Conservation (phyloP, 1,140 invertebrate species). For the Trichonephila clavata region DNA sequence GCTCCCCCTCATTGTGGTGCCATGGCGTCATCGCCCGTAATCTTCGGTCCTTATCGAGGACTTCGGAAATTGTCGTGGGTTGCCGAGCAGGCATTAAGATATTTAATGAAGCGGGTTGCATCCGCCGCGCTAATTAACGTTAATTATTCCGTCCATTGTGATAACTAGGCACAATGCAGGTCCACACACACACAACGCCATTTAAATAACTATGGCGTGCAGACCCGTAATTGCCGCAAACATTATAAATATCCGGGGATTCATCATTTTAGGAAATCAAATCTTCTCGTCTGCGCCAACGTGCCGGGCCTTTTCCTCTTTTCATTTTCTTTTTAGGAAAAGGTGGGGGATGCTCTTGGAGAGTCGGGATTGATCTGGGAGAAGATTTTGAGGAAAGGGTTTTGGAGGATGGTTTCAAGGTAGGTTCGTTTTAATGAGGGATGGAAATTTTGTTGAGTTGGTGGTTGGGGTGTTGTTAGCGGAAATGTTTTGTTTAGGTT, state of each 20-base stretch:
- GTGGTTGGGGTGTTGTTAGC: not conserved
- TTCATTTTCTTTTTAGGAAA: not conserved
- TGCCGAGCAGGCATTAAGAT: conserved; percentile 69
- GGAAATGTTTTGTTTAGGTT: not conserved
- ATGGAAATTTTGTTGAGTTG: not conserved
- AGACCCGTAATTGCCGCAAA: conserved; percentile 71
- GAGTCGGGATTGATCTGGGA: conserved; percentile 33
- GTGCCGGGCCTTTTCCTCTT: not conserved
- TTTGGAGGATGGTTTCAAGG: not conserved
- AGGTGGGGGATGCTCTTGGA: not conserved
- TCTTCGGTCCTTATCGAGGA: conserved; percentile 71
- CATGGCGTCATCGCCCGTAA: conserved; percentile 56
- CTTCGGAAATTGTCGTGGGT: conserved; percentile 70
- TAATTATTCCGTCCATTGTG: conserved; percentile 74
- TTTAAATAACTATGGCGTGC: conserved; percentile 74
- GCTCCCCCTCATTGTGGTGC: not conserved
- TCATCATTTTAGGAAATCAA: conserved; percentile 75
- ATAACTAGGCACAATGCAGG: conserved; percentile 65
- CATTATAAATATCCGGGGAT: conserved; percentile 75
- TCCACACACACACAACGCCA: conserved; percentile 37
- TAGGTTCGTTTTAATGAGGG: conserved; percentile 2
- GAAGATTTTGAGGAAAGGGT: conserved; percentile 9
- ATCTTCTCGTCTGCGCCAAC: conserved; percentile 7
- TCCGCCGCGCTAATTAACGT: conserved; percentile 73
- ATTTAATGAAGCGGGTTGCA: conserved; percentile 71